Evolutionary conservation across 2,888 invertebrate species (phyloP).

Genomic region (Brenthis hecate): DNA sequence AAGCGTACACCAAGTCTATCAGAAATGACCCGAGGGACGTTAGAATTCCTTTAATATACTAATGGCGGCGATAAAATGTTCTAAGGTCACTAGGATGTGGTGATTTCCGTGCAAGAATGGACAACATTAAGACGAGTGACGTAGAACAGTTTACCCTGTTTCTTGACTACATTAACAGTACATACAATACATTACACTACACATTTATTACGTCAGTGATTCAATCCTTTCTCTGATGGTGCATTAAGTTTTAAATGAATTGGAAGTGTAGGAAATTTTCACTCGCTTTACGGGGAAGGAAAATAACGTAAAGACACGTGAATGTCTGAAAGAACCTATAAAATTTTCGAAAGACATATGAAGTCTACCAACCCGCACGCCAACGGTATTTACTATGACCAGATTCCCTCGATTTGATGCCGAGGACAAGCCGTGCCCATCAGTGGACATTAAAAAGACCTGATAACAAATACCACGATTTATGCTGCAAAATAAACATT

Average conservation of each 20-base stretch:
- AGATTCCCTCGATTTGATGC: too few relatives aligned
- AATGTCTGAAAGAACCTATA: too few relatives aligned
- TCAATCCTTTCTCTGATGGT: slow-evolving; percentile 12
- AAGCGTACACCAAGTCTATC: slow-evolving; percentile 48
- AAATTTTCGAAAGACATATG: too few relatives aligned
- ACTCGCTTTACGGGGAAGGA: not conserved
- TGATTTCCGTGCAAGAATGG: slow-evolving; percentile 33
- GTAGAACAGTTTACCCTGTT: slow-evolving; percentile 24
- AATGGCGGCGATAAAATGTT: slow-evolving; percentile 46
- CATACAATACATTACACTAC: slow-evolving; percentile 23
- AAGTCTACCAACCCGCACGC: too few relatives aligned
- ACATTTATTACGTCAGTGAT: slow-evolving; percentile 28
- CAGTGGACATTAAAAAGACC: too few relatives aligned
- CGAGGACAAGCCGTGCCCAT: too few relatives aligned
- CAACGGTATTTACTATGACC: too few relatives aligned
- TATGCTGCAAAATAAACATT: too few relatives aligned
- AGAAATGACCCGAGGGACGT: slow-evolving; percentile 43
- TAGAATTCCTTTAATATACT: slow-evolving; percentile 64
- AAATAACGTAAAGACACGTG: too few relatives aligned
- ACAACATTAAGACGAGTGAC: slow-evolving; percentile 26
- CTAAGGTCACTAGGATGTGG: slow-evolving; percentile 27
- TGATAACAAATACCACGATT: too few relatives aligned
- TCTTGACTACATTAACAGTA: slow-evolving; percentile 25
- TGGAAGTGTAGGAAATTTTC: not conserved
- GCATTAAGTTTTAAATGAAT: slow-evolving; percentile 20